A percentile compares a stretch with the other conserved stretches of the same genome.
Evolutionary conservation across 1,140 invertebrate genomes (phyloP).

Genomic region (Matsumurasca onukii): DNA sequence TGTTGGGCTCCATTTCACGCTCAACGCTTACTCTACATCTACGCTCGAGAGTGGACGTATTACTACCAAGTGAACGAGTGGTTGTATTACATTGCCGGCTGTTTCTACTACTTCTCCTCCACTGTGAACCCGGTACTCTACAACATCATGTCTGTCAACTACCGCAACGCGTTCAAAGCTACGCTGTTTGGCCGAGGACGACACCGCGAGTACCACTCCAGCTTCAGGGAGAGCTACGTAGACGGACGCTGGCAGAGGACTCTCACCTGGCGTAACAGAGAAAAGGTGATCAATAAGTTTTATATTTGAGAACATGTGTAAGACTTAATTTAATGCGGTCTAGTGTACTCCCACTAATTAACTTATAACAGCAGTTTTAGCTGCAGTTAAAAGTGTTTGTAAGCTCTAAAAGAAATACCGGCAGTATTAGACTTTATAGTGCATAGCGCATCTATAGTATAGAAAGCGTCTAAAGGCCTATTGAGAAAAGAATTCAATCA

Average conservation of each 20-base stretch:
- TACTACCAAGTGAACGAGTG: conserved; percentile 72
- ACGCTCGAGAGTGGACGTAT: conserved; percentile 59
- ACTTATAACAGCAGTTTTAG: too few relatives aligned
- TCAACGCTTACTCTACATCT: conserved; percentile 78
- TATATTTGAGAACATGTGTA: too few relatives aligned
- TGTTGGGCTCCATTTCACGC: conserved; percentile 97
- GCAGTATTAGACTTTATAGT: too few relatives aligned
- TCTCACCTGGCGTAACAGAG: conserved; percentile 25
- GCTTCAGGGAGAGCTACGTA: conserved; percentile 38
- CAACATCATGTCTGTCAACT: conserved; percentile 87
- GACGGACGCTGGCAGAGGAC: conserved; percentile 24
- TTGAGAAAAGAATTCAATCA: too few relatives aligned
- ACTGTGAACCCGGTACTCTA: conserved; percentile 92
- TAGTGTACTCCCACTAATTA: too few relatives aligned
- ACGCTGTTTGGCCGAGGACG: conserved; percentile 72
- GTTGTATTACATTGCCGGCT: conserved; percentile 76
- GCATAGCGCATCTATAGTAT: too few relatives aligned
- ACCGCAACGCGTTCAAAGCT: conserved; percentile 75
- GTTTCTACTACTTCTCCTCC: conserved; percentile 84
- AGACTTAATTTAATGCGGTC: too few relatives aligned
- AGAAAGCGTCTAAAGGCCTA: too few relatives aligned
- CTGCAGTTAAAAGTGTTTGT: too few relatives aligned
- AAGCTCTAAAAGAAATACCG: too few relatives aligned
- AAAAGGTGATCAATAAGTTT: too few relatives aligned
- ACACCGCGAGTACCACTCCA: conserved; percentile 38